Evolutionary conservation across 2,888 invertebrate species (phyloP).

Genomic region (Drosophila subquinaria): DNA sequence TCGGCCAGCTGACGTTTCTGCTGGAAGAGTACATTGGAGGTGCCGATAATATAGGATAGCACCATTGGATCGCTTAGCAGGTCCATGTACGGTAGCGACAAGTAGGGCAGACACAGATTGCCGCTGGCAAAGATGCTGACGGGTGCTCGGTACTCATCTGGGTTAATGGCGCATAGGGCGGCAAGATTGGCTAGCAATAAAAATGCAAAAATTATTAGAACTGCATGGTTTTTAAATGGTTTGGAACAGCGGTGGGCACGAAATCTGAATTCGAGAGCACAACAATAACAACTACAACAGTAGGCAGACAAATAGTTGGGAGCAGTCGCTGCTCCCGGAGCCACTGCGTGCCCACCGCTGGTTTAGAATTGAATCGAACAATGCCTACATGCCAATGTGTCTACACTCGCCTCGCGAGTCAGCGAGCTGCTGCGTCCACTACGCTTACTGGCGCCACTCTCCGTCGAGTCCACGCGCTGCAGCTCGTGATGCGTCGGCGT

Average conservation of each 20-base stretch:
- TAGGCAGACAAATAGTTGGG: too few species aligned
- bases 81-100: slow-evolving; percentile 97
- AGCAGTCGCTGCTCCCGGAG: too few species aligned
- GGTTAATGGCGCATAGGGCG: slow-evolving; percentile 82
- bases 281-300: too few species aligned
- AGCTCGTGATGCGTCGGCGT: slow-evolving; percentile 72
- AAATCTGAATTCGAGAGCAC: too few species aligned
- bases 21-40: slow-evolving; percentile 99
- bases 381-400: slow-evolving; percentile 87
- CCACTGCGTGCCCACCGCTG: too few species aligned
- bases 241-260: too few species aligned
- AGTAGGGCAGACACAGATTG: slow-evolving; percentile 96
- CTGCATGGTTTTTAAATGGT: background rate
- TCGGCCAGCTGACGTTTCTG: slow-evolving; percentile 97
- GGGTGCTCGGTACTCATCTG: slow-evolving; percentile 93
- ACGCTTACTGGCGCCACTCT: slow-evolving; percentile 65
- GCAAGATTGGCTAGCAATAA: slow-evolving; percentile 74
- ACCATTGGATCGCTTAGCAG: slow-evolving; percentile 94
- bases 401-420: slow-evolving; percentile 90
- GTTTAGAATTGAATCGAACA: background rate
- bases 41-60: slow-evolving; percentile 95
- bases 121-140: slow-evolving; percentile 95
- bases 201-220: background rate
- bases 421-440: slow-evolving; percentile 86
- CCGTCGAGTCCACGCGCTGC: slow-evolving; percentile 81